Base-by-base conservation (phyloP, 2,888 invertebrate genomes). In the Pediacus dermestoides region DNA sequence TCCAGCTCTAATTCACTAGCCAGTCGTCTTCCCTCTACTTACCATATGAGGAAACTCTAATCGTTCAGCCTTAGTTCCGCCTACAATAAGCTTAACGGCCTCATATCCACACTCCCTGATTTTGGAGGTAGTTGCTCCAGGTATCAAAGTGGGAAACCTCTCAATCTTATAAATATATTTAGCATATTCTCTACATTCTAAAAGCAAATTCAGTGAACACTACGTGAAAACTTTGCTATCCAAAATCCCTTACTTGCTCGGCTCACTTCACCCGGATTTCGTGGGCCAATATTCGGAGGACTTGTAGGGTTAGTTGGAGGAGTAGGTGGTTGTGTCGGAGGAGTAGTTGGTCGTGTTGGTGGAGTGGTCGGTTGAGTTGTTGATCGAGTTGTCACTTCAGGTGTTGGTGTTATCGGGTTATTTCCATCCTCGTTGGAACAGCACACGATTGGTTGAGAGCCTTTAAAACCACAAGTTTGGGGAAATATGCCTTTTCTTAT, bases 21-120 rank as follows among this genome's bases (percentile, higher is more conserved):
- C n/a, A n/a, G n/a, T n/a, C n/a, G n/a, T n/a, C n/a, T n/a, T 16
- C 31, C 11, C 30, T 23, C 10, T 13, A 42, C 45, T 50, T 55
- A 64, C 79, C 80, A 80, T 80, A 45, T 81, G 81, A 2, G 81
- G 80, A 55, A 78, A 81, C 46, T 80, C 70, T 39, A 55, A 61
- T 10, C 56, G 52, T 8, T 53, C 56, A 2, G 71, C 68, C 34
- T 52, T 50, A 2, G 48, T 52, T 4, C 74, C 74, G n/a, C 73
- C 73, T 37, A 73, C 62, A 44, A 74, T 70, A 3, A 72, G 55
- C 14, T 66, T 64, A 3, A 67, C 61, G 18, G 61, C 65, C 3
- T 66, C 55, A 37, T 71, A 66, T 8, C 63, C 65, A 46, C 74
- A 74, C 23, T 67, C 61, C 1, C 70, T 63, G 2, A 61, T 55